Base-by-base conservation (phyloP, 2,113 vertebrate genomes). In the Thomomys bottae region DNA sequence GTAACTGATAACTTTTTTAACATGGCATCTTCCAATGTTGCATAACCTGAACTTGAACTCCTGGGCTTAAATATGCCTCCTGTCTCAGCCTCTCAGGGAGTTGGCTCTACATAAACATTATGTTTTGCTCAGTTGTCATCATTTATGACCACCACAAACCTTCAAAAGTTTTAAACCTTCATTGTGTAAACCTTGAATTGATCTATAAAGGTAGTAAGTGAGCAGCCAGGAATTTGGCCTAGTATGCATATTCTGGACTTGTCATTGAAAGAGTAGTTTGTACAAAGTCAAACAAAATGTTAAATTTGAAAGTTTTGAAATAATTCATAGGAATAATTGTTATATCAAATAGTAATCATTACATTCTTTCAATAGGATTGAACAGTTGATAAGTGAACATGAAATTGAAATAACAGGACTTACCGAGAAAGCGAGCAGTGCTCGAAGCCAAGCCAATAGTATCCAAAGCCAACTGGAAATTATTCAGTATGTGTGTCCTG, bases 381-480 rank as follows among this genome's bases (percentile, higher is more conserved):
- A 98, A 70, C 96, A 97, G 87, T 88, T 98, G 6, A 94, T 98
- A 95, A 95, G 95, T 89, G 97, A 97, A 89, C 97, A 97, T 89
- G 96, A 97, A 94, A 97, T 97, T 92, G 97, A 98, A 98, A 75
- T 98, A 98, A 98, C 97, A 90, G 95, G 97, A 96, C 96, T 98
- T 93, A 97, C 95, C 2, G 95, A 87, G 36, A 97, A 98, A 97
- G 92, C 97, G 32, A 97, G 66, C 67, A 91, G 92, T 42, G 97
- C 97, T 23, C 81, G 61, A 61, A 88, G 95, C 92, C 96, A 73
- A 45, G 90, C 96, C 11, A 75, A 49, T 12, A 95, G 73, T 45
- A 61, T 98, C 70, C 95, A 94, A 67, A 97, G 87, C 80, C 98
- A 97, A 20, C 0, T 98, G 93, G 96, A 98, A 90, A 90, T 97